phyloP scores from a whole-genome alignment of 2,888 invertebrate species.

The Andrena flavipes region DNA sequence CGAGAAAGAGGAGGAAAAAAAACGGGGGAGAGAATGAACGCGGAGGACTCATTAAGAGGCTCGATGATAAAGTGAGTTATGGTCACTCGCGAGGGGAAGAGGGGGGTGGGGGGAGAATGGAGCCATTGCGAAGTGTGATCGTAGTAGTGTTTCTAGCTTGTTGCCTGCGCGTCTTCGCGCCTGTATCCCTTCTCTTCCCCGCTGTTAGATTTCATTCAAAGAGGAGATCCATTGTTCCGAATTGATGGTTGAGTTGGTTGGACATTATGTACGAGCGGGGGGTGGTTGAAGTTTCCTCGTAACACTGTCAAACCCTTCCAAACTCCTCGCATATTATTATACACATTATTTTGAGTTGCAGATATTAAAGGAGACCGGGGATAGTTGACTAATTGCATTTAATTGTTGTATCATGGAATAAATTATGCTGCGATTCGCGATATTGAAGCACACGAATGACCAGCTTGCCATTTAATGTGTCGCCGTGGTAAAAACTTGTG shows the following conservation, averaged over 20 bases:
- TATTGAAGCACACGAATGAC: no score
- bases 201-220: not conserved
- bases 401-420: no score
- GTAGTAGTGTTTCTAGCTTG: slow-evolving; percentile 53
- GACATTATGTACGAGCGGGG: no score
- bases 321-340: no score
- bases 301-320: no score
- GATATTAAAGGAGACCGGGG: no score
- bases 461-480: no score
- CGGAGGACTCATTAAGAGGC: slow-evolving; percentile 57
- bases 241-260: not conserved
- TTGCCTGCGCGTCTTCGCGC: slow-evolving; percentile 26
- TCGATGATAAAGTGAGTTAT: slow-evolving; percentile 61
- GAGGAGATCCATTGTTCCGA: not conserved
- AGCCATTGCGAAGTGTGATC: slow-evolving; percentile 53
- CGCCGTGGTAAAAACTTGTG: no score
- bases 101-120: slow-evolving; percentile 26
- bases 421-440: no score
- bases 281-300: no score
- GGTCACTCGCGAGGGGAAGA: slow-evolving; percentile 32
- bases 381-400: no score
- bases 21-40: slow-evolving; percentile 18
- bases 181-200: slow-evolving; percentile 2
- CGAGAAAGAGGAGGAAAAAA: not conserved
- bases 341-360: no score